Evolutionary conservation across 2,888 invertebrate genomes (phyloP).

Genomic region (Harpagoxenus sublaevis): DNA sequence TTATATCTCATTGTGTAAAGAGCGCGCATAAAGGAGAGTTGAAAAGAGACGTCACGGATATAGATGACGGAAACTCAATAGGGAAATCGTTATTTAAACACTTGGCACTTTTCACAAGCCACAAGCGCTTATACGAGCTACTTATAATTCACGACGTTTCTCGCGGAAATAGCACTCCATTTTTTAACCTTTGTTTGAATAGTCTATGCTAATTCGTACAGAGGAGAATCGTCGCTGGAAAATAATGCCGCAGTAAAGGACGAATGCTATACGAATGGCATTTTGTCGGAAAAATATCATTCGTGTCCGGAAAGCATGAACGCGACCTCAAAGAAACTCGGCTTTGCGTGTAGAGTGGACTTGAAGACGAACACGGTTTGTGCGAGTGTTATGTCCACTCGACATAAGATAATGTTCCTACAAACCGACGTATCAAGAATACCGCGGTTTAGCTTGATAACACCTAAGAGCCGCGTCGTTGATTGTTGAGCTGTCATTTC

Average conservation of each 20-base stretch:
- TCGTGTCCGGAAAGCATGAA: conserved; percentile 25
- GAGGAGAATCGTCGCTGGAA: neutral
- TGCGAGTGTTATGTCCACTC: neutral
- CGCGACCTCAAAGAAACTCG: conserved; percentile 43
- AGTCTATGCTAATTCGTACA: conserved; percentile 7
- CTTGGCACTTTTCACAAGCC: neutral
- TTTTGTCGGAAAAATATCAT: conserved; percentile 24
- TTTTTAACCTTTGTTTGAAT: conserved; percentile 9
- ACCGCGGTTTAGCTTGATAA: conserved; percentile 20
- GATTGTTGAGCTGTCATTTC: conserved; percentile 33
- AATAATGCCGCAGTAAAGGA: conserved; percentile 4
- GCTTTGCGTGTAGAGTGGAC: neutral
- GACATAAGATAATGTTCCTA: conserved; percentile 47
- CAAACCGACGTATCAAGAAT: conserved; percentile 20
- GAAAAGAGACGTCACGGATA: neutral
- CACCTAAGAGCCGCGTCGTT: neutral
- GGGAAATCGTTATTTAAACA: conserved; percentile 27
- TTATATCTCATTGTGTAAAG: neutral
- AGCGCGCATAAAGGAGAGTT: neutral
- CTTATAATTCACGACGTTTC: conserved; percentile 4
- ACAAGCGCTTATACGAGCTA: neutral
- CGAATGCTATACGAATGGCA: conserved; percentile 1
- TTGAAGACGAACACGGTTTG: neutral
- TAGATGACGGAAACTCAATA: conserved; percentile 2
- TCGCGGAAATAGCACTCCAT: conserved; percentile 29